Evolutionary conservation across 2,888 invertebrate species (phyloP).

Genomic region (Amphimallon solstitiale): DNA sequence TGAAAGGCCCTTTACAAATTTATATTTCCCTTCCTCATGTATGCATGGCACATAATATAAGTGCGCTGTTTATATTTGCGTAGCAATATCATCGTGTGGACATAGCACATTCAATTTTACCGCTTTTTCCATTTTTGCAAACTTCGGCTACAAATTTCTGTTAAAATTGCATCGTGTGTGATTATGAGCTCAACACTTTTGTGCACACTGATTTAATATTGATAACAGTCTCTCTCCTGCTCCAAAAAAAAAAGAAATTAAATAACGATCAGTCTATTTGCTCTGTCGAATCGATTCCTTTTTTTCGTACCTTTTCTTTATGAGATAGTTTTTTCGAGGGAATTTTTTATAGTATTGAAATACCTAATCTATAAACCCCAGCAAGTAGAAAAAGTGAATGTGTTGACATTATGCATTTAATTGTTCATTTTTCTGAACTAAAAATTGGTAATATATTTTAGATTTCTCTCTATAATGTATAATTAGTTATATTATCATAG

Average conservation of each 20-base stretch:
- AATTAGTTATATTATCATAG: too few species aligned
- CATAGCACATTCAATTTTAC: slow-evolving; percentile 57
- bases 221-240: slow-evolving; percentile 11
- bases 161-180: slow-evolving; percentile 49
- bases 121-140: slow-evolving; percentile 52
- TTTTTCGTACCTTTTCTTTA: not conserved
- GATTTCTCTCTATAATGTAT: too few species aligned
- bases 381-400: too few species aligned
- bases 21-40: slow-evolving; percentile 58
- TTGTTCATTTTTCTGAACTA: too few species aligned
- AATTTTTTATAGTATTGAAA: too few species aligned
- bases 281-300: too few species aligned
- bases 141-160: slow-evolving; percentile 48
- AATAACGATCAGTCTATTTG: too few species aligned
- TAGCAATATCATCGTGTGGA: slow-evolving; percentile 60
- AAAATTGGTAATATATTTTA: too few species aligned
- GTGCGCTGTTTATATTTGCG: slow-evolving; percentile 61
- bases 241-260: slow-evolving; percentile 2
- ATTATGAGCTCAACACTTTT: slow-evolving; percentile 44
- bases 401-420: too few species aligned
- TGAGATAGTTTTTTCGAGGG: too few species aligned
- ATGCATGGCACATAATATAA: slow-evolving; percentile 60
- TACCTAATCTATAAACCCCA: too few species aligned
- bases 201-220: slow-evolving; percentile 42
- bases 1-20: slow-evolving; percentile 56